Percentiles rank a stretch among this genome's conserved stretches.
Conservation (phyloP, 1,140 invertebrate species). For the Oscheius sp. region DNA sequence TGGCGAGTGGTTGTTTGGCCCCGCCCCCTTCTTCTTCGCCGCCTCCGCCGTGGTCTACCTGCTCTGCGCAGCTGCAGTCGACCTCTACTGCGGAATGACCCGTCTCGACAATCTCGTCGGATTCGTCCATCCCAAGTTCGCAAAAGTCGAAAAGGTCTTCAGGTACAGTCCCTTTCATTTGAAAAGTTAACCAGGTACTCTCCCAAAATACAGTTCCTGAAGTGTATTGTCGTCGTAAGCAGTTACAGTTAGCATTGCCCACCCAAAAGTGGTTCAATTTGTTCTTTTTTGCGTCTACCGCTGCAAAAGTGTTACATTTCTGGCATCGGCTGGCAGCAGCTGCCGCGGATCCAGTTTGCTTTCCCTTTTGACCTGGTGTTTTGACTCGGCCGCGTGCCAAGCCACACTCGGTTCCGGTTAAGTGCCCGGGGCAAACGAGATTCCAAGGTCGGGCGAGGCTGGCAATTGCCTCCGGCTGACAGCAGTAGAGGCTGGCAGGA, state of each 20-base stretch:
- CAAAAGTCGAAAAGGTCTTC: constrained; percentile 53
- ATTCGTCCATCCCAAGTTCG: constrained; percentile 41
- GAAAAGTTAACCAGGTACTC: background rate
- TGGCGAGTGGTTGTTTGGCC: background rate
- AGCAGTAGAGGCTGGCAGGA: background rate
- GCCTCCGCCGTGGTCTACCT: background rate
- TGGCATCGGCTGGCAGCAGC: too few species aligned
- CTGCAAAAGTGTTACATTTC: too few species aligned
- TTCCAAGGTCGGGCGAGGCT: background rate
- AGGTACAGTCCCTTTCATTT: constrained; percentile 21
- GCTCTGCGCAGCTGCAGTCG: background rate
- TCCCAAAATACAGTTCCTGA: background rate
- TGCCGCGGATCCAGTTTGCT: too few species aligned
- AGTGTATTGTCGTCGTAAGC: background rate
- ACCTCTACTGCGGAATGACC: constrained; percentile 14
- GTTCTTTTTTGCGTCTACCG: background rate
- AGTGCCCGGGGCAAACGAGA: background rate
- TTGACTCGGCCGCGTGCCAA: too few species aligned
- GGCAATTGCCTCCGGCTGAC: background rate
- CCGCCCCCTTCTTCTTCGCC: constrained; percentile 2
- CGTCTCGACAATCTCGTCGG: constrained; percentile 31
- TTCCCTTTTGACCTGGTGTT: too few species aligned
- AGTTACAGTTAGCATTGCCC: background rate
- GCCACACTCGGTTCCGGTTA: background rate
- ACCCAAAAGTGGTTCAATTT: background rate